Conservation (phyloP, 2,113 vertebrate genomes). For the Eptesicus fuscus region DNA sequence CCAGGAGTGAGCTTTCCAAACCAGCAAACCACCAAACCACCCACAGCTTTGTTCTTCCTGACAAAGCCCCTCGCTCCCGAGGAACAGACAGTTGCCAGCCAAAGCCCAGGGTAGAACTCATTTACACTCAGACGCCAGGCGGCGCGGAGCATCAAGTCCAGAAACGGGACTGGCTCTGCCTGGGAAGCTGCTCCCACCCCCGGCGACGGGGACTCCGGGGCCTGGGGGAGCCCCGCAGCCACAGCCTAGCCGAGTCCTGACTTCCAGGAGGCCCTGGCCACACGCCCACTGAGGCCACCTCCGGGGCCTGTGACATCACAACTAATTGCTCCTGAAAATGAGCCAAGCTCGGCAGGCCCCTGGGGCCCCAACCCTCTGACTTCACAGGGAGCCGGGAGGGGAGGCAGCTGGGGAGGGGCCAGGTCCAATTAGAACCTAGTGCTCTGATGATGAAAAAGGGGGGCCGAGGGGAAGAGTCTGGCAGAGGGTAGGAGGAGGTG, state of each 20-base stretch:
- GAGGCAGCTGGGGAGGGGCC: conserved; percentile 70
- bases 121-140: conserved; percentile 41
- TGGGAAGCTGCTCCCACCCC: neutral
- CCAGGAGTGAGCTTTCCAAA: neutral
- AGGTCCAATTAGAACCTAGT: conserved; percentile 76
- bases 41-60: conserved; percentile 69
- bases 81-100: conserved; percentile 59
- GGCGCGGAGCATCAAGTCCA: conserved; percentile 30
- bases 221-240: neutral
- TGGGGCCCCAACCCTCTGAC: conserved; percentile 66
- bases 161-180: neutral
- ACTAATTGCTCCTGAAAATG: conserved; percentile 81
- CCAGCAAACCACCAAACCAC: conserved; percentile 40
- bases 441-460: conserved; percentile 66
- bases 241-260: neutral
- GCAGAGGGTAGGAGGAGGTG: conserved; percentile 66
- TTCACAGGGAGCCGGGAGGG: conserved; percentile 68
- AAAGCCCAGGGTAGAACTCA: conserved; percentile 63
- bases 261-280: conserved; percentile 24
- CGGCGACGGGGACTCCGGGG: neutral
- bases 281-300: neutral
- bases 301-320: conserved; percentile 62
- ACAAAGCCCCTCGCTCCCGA: conserved; percentile 69
- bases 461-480: conserved; percentile 26
- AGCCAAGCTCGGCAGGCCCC: conserved; percentile 54